These are phyloP conservation scores for Battus philenor DNA, from an alignment of 1,140 invertebrate genomes.

Conservation along the genomic window DNA sequence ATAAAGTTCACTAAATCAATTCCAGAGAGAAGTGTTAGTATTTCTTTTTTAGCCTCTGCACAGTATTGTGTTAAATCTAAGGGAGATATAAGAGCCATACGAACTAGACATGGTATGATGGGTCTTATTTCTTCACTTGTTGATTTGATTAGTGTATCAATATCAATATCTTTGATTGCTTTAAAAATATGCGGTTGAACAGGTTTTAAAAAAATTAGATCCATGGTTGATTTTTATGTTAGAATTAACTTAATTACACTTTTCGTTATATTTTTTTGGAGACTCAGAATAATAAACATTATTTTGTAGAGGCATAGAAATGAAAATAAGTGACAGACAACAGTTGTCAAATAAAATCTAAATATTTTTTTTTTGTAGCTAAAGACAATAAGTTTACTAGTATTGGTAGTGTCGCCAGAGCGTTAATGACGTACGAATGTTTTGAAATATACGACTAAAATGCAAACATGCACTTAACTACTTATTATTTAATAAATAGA, in stretches of 20 bases:
- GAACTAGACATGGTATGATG: slow-evolving; percentile 92
- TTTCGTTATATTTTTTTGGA: neutral
- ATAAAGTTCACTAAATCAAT: slow-evolving; percentile 97
- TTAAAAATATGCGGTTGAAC: slow-evolving; percentile 68
- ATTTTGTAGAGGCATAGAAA: too few species aligned
- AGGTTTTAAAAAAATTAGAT: slow-evolving; percentile 62
- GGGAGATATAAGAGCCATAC: slow-evolving; percentile 94
- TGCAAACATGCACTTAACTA: too few species aligned
- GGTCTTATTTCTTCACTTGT: slow-evolving; percentile 83
- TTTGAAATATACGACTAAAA: too few species aligned
- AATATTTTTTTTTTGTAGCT: too few species aligned
- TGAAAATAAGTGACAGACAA: neutral
- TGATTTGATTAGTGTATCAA: slow-evolving; percentile 56
- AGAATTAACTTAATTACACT: slow-evolving; percentile 2
- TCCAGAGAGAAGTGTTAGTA: slow-evolving; percentile 91
- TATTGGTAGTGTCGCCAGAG: too few species aligned
- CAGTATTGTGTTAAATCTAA: slow-evolving; percentile 90
- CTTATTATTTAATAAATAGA: too few species aligned
- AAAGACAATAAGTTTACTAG: too few species aligned
- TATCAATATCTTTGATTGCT: slow-evolving; percentile 69
- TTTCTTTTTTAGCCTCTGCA: slow-evolving; percentile 88
- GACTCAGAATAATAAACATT: neutral
- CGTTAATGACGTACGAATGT: too few species aligned
- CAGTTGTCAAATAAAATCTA: too few species aligned
- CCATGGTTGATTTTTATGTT: too few species aligned